phyloP scores from a whole-genome alignment of 2,797 vertebrate species.

The Adrianichthys oophorus region DNA sequence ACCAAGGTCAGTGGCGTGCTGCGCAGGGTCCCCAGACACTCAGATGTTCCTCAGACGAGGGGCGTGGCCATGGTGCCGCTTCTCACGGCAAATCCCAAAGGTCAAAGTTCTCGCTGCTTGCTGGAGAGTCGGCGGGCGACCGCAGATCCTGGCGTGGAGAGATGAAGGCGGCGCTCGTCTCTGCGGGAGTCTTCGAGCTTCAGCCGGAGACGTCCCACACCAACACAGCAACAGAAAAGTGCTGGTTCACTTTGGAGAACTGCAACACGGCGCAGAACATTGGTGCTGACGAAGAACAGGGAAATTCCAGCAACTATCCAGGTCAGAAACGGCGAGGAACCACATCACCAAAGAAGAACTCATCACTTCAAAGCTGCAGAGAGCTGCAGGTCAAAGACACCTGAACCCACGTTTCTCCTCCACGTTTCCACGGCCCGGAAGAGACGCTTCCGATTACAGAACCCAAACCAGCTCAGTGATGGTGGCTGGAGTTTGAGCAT shows the following conservation, averaged over 20 bases:
- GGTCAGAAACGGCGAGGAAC: no score
- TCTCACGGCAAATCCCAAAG: conserved; percentile 35
- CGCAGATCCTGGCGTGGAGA: conserved; percentile 72
- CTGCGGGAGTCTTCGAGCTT: conserved; percentile 65
- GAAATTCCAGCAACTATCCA: no score
- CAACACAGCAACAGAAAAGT: conserved; percentile 80
- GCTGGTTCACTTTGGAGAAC: conserved; percentile 92
- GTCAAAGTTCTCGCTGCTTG: conserved; percentile 61
- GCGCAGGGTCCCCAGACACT: conserved; percentile 38
- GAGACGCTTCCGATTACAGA: no score
- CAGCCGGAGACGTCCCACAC: conserved; percentile 55
- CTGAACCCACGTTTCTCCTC: no score
- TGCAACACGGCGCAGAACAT: no score
- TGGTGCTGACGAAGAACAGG: no score
- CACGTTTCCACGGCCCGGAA: no score
- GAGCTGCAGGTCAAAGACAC: no score
- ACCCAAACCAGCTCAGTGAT: no score
- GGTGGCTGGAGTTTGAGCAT: no score
- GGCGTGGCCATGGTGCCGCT: conserved; percentile 27
- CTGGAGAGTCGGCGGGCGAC: conserved; percentile 62
- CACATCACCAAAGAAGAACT: no score
- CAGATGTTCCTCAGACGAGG: conserved; percentile 36
- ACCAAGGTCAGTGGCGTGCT: conserved; percentile 53
- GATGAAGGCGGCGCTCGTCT: conserved; percentile 75
- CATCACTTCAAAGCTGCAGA: no score